Conservation (phyloP, 2,888 invertebrate species). For the Neuroscelio doddi region DNA sequence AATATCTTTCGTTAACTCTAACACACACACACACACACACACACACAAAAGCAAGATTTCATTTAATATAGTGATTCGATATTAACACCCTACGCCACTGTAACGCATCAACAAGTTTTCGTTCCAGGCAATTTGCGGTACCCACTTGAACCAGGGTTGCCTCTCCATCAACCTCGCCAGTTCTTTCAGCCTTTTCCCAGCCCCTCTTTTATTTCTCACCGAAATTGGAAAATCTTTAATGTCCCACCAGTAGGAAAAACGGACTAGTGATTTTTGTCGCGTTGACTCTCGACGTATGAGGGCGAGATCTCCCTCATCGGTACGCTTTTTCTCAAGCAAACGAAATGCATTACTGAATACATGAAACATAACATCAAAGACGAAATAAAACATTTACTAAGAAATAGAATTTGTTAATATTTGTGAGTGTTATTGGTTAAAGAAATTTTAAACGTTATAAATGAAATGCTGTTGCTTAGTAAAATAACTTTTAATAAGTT, state of each 20-base stretch:
- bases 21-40: too few species aligned
- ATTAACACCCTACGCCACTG: slow-evolving; percentile 1
- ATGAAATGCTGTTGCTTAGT: background rate
- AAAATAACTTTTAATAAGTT: background rate
- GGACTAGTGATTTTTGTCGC: slow-evolving; percentile 25
- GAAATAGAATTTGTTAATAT: slow-evolving; percentile 23
- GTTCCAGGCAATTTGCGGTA: slow-evolving; percentile 17
- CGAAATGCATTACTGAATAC: slow-evolving; percentile 23
- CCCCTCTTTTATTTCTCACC: slow-evolving; percentile 15
- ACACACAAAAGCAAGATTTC: too few species aligned
- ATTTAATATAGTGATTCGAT: too few species aligned
- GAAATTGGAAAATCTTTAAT: slow-evolving; percentile 33
- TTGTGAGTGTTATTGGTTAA: slow-evolving; percentile 10
- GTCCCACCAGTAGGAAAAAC: slow-evolving; percentile 26
- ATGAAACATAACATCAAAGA: slow-evolving; percentile 27
- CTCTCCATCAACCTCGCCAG: slow-evolving; percentile 23
- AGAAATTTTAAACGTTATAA: slow-evolving; percentile 7
- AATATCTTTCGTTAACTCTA: too few species aligned
- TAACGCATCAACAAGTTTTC: slow-evolving; percentile 10
- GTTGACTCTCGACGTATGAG: slow-evolving; percentile 11
- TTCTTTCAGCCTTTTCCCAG: slow-evolving; percentile 3
- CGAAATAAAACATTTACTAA: slow-evolving; percentile 5
- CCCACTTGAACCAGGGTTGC: slow-evolving; percentile 3
- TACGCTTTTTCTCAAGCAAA: slow-evolving; percentile 3
- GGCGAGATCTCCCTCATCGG: slow-evolving; percentile 3